phyloP scores from a whole-genome alignment of 2,888 invertebrate genomes.

The Pomacea canaliculata region DNA sequence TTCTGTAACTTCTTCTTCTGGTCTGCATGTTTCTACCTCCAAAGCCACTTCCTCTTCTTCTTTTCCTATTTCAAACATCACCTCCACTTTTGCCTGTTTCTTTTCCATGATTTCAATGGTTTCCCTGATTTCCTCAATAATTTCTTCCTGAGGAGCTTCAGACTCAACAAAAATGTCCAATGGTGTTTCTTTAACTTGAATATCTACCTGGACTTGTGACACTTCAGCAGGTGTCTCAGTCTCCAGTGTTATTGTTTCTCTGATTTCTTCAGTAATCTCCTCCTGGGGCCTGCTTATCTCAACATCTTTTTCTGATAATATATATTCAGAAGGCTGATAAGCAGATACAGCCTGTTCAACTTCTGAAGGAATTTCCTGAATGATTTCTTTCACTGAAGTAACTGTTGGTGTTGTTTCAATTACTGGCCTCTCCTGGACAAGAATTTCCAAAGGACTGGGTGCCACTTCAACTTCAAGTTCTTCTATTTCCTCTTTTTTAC shows the following conservation, averaged over 20 bases:
- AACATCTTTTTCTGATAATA: slow-evolving; percentile 15
- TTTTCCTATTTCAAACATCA: slow-evolving; percentile 25
- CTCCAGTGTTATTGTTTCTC: slow-evolving; percentile 31
- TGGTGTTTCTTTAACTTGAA: slow-evolving; percentile 23
- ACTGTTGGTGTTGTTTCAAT: slow-evolving; percentile 26
- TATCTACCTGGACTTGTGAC: slow-evolving; percentile 26
- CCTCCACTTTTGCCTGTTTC: slow-evolving; percentile 29
- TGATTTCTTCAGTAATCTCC: slow-evolving; percentile 31
- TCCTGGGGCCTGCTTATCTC: slow-evolving; percentile 29
- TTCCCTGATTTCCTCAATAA: slow-evolving; percentile 28
- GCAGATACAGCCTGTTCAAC: slow-evolving; percentile 14
- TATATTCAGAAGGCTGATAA: slow-evolving; percentile 15
- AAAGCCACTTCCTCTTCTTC: slow-evolving; percentile 20
- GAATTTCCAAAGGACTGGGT: slow-evolving; percentile 24
- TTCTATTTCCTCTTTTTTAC: slow-evolving; percentile 28
- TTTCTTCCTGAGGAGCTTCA: slow-evolving; percentile 30
- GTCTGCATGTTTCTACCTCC: slow-evolving; percentile 16
- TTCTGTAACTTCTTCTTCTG: slow-evolving; percentile 25
- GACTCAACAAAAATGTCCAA: slow-evolving; percentile 24
- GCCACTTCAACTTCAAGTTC: slow-evolving; percentile 28
- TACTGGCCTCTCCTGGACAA: slow-evolving; percentile 26
- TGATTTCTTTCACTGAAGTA: slow-evolving; percentile 10
- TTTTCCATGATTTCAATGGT: slow-evolving; percentile 26
- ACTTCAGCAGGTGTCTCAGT: slow-evolving; percentile 17
- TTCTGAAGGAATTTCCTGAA: slow-evolving; percentile 7